Percentiles rank a stretch among this genome's conserved stretches.
These are phyloP conservation scores for Drosophila carrolli DNA, from an alignment of 1,140 invertebrate genomes.

Conservation along the genomic window DNA sequence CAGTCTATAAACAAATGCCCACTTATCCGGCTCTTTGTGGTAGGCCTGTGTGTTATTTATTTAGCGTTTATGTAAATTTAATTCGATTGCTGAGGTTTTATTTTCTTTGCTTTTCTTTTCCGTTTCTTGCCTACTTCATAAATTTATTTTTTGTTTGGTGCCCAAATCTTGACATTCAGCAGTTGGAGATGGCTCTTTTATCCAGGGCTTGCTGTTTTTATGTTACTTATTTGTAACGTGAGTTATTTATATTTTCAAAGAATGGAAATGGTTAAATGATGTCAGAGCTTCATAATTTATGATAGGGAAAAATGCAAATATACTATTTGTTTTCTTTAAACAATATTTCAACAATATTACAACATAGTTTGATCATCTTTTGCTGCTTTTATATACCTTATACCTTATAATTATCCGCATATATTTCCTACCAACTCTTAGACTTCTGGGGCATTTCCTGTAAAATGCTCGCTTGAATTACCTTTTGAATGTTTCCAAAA, in stretches of 20 bases:
- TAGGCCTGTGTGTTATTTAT: slow-evolving; percentile 43
- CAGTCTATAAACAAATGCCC: slow-evolving; percentile 31
- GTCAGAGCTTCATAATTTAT: slow-evolving; percentile 35
- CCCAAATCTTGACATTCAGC: slow-evolving; percentile 65
- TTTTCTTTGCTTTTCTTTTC: slow-evolving; percentile 31
- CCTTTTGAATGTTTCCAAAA: slow-evolving; percentile 42
- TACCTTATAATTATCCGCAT: neutral
- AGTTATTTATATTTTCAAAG: slow-evolving; percentile 55
- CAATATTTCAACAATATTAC: too few species aligned
- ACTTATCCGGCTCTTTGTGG: slow-evolving; percentile 25
- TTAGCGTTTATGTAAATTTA: slow-evolving; percentile 55
- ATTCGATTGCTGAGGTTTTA: slow-evolving; percentile 37
- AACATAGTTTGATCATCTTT: too few species aligned
- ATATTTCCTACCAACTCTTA: neutral
- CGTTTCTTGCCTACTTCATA: slow-evolving; percentile 45
- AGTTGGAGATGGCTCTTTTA: slow-evolving; percentile 64
- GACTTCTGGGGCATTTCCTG: slow-evolving; percentile 10
- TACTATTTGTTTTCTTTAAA: neutral
- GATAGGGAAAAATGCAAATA: neutral
- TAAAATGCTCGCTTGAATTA: slow-evolving; percentile 11
- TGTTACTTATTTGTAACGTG: slow-evolving; percentile 26
- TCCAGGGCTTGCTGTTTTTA: slow-evolving; percentile 26
- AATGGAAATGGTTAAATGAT: slow-evolving; percentile 41
- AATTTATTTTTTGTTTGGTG: slow-evolving; percentile 45
- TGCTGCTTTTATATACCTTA: neutral